Evolutionary conservation across 2,113 vertebrate genomes (phyloP), one percentile per base, ranked within the genome.

Genomic region (Illadopsis cleaveri): DNA sequence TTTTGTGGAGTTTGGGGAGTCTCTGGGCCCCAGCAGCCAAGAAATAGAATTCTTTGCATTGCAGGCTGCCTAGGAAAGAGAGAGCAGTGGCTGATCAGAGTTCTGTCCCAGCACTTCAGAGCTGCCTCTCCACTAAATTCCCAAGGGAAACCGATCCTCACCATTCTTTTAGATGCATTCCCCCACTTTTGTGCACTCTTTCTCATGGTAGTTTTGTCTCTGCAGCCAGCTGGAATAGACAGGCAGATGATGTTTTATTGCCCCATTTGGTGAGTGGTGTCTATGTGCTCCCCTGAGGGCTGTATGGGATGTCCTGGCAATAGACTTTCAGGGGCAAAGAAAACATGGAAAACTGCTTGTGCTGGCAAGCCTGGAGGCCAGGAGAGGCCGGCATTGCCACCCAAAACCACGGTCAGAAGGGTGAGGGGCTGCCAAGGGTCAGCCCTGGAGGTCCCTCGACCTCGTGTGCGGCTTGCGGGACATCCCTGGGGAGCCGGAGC

Each of bases 61-160:
- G 10, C 16, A 60, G 37, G 37, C 57, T 71, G 51, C 10, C 15
- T 35, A 40, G 83, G 38, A 48, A 58, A 37, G 53, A 19, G 24
- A 11, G 33, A 80, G 11, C 16, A 20, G 42, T 3, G n/a, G 23
- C 8, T 56, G 69, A 4, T 17, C 5, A 12, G 38, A 51, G 38
- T 30, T 22, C 13, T 73, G 17, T 7, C 24, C n/a, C 11, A 13
- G 30, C 0, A 2, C 19, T 51, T 38, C 13, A 19, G 57, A 37
- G 8, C 6, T 11, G 24, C 9, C 3, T 11, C 31, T 40, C 45
- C 0, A 3, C 33, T 31, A 0, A 11, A 31, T 10, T 66, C 37
- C 31, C 10, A 2, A 37, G 19, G 25, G 33, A 6, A 64, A 28
- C 15, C 0, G 0, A 4, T 65, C 37, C 62, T 48, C 0, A 0